Conservation (phyloP, 1,140 invertebrate species). For the Sinonovacula constricta region DNA sequence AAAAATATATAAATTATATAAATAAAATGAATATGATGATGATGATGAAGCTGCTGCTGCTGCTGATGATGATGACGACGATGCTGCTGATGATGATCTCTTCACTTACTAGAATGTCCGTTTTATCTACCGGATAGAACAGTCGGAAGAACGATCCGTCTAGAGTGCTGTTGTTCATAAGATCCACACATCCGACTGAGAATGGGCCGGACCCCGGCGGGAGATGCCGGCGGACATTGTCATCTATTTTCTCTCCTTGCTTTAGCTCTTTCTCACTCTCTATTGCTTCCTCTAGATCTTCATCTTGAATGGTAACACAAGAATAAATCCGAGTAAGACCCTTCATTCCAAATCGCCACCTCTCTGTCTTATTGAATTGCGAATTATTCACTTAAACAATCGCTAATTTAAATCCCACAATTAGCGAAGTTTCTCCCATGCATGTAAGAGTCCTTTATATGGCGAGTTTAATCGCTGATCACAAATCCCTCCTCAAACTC, state of each 20-base stretch:
- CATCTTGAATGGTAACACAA: not conserved
- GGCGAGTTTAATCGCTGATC: too few species aligned
- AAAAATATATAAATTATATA: conserved; percentile 1
- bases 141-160: conserved; percentile 68
- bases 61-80: not conserved
- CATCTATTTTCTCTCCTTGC: not conserved
- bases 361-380: too few species aligned
- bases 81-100: not conserved
- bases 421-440: too few species aligned
- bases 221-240: conserved; percentile 62
- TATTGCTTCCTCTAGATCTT: not conserved
- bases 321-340: too few species aligned
- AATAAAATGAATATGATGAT: not conserved
- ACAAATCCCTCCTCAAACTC: too few species aligned
- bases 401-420: too few species aligned
- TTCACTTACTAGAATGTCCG: conserved; percentile 61
- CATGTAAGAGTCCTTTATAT: too few species aligned
- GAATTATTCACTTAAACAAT: too few species aligned
- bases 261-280: not conserved
- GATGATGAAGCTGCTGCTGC: not conserved
- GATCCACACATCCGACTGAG: conserved; percentile 72
- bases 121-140: conserved; percentile 69
- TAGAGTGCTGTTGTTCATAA: conserved; percentile 66
- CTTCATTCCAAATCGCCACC: too few species aligned
- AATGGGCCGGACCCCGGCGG: conserved; percentile 65